Conservation (phyloP, 2,113 vertebrate species). For the Leucopsar rothschildi region DNA sequence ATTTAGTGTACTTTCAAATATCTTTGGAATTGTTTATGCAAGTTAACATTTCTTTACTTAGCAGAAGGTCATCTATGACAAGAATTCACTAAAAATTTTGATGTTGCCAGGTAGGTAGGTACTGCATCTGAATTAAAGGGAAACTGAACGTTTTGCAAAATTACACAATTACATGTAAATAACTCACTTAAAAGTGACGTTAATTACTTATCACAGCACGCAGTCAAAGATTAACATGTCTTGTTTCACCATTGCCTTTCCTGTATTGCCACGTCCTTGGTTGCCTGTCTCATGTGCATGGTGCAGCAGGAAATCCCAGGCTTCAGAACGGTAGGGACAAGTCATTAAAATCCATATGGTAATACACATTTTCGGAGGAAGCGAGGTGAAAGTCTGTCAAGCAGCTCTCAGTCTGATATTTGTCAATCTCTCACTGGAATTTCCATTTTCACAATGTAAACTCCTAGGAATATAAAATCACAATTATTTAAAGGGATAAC, state of each 20-base stretch:
- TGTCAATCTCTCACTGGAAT: background rate
- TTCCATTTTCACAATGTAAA: background rate
- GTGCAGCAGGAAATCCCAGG: background rate
- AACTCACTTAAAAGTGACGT: background rate
- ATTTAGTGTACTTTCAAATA: slow-evolving; percentile 18
- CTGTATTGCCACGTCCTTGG: background rate
- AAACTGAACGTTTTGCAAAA: background rate
- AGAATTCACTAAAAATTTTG: slow-evolving; percentile 10
- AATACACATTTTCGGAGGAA: background rate
- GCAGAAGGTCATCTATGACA: slow-evolving; percentile 29
- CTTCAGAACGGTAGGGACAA: background rate
- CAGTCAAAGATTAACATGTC: background rate
- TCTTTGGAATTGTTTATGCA: slow-evolving; percentile 47
- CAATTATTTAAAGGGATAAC: background rate
- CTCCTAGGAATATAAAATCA: background rate
- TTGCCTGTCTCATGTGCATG: accelerated
- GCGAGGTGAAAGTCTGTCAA: background rate
- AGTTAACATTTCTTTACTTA: slow-evolving; percentile 27
- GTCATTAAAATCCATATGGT: background rate
- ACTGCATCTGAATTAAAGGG: background rate
- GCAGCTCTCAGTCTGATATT: background rate
- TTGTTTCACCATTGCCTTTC: background rate
- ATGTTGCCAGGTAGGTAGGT: background rate
- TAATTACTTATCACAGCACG: background rate
- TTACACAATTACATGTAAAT: background rate